These are phyloP conservation scores for Microchrysa polita DNA, from an alignment of 2,888 invertebrate genomes.

Conservation along the genomic window DNA sequence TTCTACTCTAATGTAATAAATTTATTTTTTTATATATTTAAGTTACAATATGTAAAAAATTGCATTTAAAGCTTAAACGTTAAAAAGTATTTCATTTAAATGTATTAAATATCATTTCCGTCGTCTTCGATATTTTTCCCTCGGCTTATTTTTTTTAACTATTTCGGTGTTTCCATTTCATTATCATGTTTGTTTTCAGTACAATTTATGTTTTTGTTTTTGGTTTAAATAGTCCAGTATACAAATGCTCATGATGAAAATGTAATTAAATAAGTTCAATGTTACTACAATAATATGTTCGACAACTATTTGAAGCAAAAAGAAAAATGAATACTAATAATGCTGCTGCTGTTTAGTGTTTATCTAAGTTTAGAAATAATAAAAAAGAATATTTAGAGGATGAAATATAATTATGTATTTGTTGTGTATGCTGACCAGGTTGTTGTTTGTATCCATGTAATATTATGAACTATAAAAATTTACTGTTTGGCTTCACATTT, in stretches of 20 bases:
- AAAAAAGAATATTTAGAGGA: too few relatives aligned
- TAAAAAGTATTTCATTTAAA: conserved; percentile 36
- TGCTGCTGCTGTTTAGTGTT: too few relatives aligned
- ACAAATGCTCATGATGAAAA: too few relatives aligned
- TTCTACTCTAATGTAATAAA: conserved; percentile 27
- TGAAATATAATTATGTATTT: neutral
- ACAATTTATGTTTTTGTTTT: too few relatives aligned
- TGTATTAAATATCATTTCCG: conserved; percentile 13
- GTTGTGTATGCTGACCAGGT: neutral
- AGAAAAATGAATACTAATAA: too few relatives aligned
- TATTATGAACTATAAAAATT: neutral
- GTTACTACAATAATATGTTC: too few relatives aligned
- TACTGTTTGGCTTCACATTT: conserved; percentile 27
- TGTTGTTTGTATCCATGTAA: neutral
- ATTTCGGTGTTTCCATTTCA: conserved; percentile 18
- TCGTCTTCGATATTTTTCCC: conserved; percentile 2
- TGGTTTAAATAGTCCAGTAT: too few relatives aligned
- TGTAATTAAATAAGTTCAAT: too few relatives aligned
- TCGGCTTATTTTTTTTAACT: conserved; percentile 32
- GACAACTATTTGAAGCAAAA: too few relatives aligned
- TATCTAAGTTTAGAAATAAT: too few relatives aligned
- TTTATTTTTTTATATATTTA: conserved; percentile 24
- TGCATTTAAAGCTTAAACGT: conserved; percentile 44
- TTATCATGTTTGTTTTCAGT: neutral
- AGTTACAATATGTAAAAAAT: conserved; percentile 32